Conservation (phyloP, 1,140 invertebrate genomes). For the Sinella curviseta region DNA sequence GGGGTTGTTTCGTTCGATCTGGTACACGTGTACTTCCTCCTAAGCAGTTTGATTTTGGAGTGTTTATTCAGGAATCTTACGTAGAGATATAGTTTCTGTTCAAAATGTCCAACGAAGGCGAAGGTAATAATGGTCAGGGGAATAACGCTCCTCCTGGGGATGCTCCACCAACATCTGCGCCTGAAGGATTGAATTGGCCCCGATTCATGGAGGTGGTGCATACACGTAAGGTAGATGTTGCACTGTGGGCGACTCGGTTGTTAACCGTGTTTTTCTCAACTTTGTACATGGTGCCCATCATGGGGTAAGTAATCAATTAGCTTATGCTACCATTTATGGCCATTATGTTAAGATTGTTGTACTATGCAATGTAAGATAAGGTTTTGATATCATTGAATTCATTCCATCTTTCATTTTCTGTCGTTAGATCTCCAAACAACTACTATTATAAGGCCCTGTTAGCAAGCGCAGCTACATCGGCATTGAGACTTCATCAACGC, state of each 20-base stretch:
- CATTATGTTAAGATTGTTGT: too few species aligned
- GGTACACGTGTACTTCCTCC: too few species aligned
- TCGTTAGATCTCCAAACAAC: constrained; percentile 73
- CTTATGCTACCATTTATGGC: not conserved
- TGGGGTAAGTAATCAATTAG: constrained; percentile 78
- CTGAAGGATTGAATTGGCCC: constrained; percentile 29
- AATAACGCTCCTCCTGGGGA: not conserved
- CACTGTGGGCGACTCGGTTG: constrained; percentile 78
- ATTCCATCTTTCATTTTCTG: constrained; percentile 16
- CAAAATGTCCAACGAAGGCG: not conserved
- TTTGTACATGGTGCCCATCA: constrained; percentile 81
- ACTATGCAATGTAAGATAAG: not conserved
- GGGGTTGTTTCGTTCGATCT: too few species aligned
- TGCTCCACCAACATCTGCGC: not conserved
- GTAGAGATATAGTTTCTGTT: too few species aligned
- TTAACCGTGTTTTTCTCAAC: constrained; percentile 79
- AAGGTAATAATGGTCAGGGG: not conserved
- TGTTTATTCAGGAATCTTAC: too few species aligned
- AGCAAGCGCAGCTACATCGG: constrained; percentile 88
- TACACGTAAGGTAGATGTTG: constrained; percentile 80
- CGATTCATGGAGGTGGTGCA: constrained; percentile 55
- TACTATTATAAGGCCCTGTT: constrained; percentile 88
- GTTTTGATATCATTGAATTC: not conserved
- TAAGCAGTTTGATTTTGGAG: too few species aligned
- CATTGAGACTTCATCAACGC: constrained; percentile 88